phyloP scores from a whole-genome alignment of 2,113 vertebrate species.

The Meleagris gallopavo region DNA sequence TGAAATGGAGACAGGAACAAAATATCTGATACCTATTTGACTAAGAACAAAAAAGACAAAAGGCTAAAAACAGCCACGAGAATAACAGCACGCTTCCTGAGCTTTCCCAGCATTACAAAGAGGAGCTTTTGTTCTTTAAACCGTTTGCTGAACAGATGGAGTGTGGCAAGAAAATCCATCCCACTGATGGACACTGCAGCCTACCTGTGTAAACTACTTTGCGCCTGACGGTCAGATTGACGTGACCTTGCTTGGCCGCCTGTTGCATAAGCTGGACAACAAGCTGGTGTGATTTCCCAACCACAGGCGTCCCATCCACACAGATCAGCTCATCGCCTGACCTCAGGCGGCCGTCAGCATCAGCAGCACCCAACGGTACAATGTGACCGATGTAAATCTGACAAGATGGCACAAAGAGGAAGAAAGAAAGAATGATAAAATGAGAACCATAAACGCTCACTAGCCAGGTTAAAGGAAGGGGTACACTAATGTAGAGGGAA shows the following conservation, averaged over 20 bases:
- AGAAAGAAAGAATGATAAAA: not conserved
- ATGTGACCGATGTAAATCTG: conserved; percentile 99
- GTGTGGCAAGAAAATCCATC: not conserved
- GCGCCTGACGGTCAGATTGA: conserved; percentile 96
- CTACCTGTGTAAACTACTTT: conserved; percentile 92
- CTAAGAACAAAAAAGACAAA: not conserved
- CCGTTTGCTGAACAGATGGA: conserved; percentile 27
- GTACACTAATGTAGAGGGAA: not conserved
- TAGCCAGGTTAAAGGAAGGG: not conserved
- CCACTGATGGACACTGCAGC: conserved; percentile 33
- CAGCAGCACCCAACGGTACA: conserved; percentile 95
- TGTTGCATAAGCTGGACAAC: conserved; percentile 99
- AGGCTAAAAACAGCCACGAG: not conserved
- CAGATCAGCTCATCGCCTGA: conserved; percentile 97
- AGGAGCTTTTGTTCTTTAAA: not conserved
- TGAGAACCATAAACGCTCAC: not conserved
- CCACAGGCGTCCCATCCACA: conserved; percentile 96
- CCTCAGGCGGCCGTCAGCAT: conserved; percentile 93
- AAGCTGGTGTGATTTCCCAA: conserved; percentile 97
- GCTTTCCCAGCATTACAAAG: not conserved
- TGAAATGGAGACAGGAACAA: not conserved
- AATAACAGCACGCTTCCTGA: not conserved
- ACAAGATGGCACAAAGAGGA: not conserved
- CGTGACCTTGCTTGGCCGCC: conserved; percentile 97
- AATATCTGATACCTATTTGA: not conserved